Evolutionary conservation across 2,888 invertebrate species (phyloP).

Genomic region (Cabera pusaria): DNA sequence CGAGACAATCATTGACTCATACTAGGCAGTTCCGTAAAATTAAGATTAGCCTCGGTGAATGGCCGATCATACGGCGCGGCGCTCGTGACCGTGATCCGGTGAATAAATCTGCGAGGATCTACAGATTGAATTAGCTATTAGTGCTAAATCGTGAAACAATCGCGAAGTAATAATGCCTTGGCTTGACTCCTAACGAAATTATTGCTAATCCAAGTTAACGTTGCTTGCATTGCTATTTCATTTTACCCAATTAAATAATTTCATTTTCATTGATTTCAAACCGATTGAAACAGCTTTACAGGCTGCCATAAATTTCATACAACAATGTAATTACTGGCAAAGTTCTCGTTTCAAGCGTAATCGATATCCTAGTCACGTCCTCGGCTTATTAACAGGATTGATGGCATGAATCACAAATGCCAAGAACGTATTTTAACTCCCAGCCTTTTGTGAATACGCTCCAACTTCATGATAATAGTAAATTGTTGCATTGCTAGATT

Average conservation of each 20-base stretch:
- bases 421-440: constrained; percentile 3
- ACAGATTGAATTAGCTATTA: constrained; percentile 30
- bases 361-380: constrained; percentile 12
- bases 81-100: constrained; percentile 57
- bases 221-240: constrained; percentile 16
- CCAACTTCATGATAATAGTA: constrained; percentile 12
- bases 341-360: constrained; percentile 7
- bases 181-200: constrained; percentile 15
- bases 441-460: constrained; percentile 2
- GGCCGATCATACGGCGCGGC: constrained; percentile 45
- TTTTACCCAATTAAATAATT: constrained; percentile 24
- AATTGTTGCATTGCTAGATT: constrained; percentile 2
- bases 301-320: constrained; percentile 6
- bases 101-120: constrained; percentile 31
- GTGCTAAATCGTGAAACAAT: constrained; percentile 27
- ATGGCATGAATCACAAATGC: constrained; percentile 18
- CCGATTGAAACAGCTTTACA: constrained; percentile 17
- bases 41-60: constrained; percentile 59
- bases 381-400: constrained; percentile 9
- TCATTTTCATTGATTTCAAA: constrained; percentile 21
- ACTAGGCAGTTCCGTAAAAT: constrained; percentile 56
- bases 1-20: constrained; percentile 36
- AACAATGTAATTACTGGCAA: constrained; percentile 8
- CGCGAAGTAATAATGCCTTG: no score
- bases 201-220: constrained; percentile 24